Evolutionary conservation across 1,140 invertebrate species (phyloP).

Genomic region (Bombus terrestris): DNA sequence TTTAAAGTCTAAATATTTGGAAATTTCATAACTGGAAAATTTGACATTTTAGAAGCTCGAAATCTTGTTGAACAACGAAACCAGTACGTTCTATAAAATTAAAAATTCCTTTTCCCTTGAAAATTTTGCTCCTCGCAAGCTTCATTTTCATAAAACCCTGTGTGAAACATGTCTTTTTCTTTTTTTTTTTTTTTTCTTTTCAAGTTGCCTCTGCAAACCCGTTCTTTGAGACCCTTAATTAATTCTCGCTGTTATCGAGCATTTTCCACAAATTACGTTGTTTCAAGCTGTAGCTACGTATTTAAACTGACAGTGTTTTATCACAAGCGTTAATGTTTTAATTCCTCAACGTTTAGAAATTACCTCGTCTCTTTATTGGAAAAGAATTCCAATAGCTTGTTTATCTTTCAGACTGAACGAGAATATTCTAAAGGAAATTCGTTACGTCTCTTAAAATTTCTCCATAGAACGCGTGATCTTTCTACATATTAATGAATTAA

Average conservation of each 20-base stretch:
- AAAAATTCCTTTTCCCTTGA: not conserved
- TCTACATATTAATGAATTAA: conserved; percentile 6
- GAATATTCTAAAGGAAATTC: not conserved
- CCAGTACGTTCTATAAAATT: not conserved
- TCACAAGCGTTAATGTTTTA: not conserved
- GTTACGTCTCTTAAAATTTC: not conserved
- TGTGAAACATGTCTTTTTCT: not conserved
- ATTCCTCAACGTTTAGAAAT: not conserved
- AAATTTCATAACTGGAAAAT: not conserved
- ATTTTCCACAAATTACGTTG: not conserved
- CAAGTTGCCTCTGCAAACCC: not conserved
- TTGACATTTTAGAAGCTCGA: not conserved
- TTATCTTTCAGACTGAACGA: not conserved
- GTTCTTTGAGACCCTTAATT: not conserved
- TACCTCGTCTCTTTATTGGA: too few relatives aligned
- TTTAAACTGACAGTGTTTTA: not conserved
- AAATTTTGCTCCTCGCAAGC: not conserved
- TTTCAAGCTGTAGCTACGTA: not conserved
- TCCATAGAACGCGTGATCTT: not conserved
- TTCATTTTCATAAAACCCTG: not conserved
- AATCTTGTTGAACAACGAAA: not conserved
- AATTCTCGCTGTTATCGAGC: not conserved
- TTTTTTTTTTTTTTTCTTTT: not conserved
- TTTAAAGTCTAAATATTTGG: not conserved
- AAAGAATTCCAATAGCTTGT: not conserved